These are phyloP conservation scores for Amphipyra berbera DNA, from an alignment of 2,888 invertebrate genomes.

Conservation along the genomic window DNA sequence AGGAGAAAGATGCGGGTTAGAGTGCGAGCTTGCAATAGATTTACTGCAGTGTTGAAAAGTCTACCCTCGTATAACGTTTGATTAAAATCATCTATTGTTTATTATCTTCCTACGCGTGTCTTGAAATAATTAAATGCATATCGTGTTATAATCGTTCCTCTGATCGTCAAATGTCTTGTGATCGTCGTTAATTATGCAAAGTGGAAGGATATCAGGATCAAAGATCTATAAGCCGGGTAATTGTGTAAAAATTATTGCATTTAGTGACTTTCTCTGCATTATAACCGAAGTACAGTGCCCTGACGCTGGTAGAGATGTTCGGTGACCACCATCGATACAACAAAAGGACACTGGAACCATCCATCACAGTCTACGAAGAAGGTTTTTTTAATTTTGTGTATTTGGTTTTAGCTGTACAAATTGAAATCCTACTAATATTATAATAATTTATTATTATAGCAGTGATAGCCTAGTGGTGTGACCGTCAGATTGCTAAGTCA, in stretches of 20 bases:
- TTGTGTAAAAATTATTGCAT: neutral
- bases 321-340: too few relatives aligned
- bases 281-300: too few relatives aligned
- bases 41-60: constrained; percentile 13
- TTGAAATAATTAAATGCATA: neutral
- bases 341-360: too few relatives aligned
- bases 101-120: constrained; percentile 5
- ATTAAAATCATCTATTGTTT: constrained; percentile 4
- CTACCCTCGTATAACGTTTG: neutral
- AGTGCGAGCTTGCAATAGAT: constrained; percentile 1
- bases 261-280: neutral
- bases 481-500: too few relatives aligned
- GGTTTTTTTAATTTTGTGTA: too few relatives aligned
- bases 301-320: too few relatives aligned
- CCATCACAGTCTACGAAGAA: too few relatives aligned
- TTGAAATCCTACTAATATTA: too few relatives aligned
- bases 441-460: too few relatives aligned
- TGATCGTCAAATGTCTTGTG: neutral
- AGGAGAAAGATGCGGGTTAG: neutral
- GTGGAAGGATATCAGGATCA: neutral
- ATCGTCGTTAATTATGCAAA: constrained; percentile 2
- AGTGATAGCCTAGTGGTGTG: too few relatives aligned
- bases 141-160: constrained; percentile 7
- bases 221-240: neutral
- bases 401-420: too few relatives aligned